A percentile compares a stretch with the other conserved stretches of the same genome.
Evolutionary conservation across 1,140 invertebrate genomes (phyloP).

Genomic region (Trinorchestia longiramus): DNA sequence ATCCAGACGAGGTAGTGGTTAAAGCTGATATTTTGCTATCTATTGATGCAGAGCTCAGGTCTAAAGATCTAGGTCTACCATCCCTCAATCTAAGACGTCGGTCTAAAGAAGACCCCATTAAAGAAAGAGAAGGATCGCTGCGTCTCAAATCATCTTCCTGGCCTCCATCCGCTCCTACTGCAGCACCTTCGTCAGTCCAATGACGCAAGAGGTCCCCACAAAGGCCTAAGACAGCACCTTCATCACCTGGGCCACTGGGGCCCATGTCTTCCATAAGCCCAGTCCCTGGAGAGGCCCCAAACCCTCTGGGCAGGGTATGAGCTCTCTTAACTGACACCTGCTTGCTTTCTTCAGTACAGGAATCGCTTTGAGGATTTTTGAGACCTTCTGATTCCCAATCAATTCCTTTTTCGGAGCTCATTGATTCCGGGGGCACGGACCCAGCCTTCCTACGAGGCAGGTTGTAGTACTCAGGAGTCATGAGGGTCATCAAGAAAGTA

Average conservation of each 20-base stretch:
- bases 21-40: constrained; percentile 73
- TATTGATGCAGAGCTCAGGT: constrained; percentile 88
- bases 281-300: constrained; percentile 71
- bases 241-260: constrained; percentile 68
- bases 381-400: constrained; percentile 51
- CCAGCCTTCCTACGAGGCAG: constrained; percentile 60
- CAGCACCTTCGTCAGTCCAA: constrained; percentile 83
- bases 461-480: constrained; percentile 54
- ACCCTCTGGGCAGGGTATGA: constrained; percentile 77
- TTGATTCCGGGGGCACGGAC: not conserved
- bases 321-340: constrained; percentile 77
- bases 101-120: constrained; percentile 85
- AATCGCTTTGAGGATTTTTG: constrained; percentile 72
- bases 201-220: constrained; percentile 92
- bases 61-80: constrained; percentile 82
- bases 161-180: constrained; percentile 63
- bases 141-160: constrained; percentile 71
- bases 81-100: constrained; percentile 83
- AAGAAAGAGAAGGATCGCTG: constrained; percentile 71
- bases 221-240: constrained; percentile 87
- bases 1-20: constrained; percentile 79
- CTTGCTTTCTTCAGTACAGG: constrained; percentile 74
- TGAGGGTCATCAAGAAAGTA: constrained; percentile 84
- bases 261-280: constrained; percentile 76
- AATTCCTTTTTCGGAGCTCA: constrained; percentile 24